Percentiles rank a stretch among this genome's conserved stretches.
phyloP scores from a whole-genome alignment of 2,888 invertebrate species.

The Parnassius apollo region DNA sequence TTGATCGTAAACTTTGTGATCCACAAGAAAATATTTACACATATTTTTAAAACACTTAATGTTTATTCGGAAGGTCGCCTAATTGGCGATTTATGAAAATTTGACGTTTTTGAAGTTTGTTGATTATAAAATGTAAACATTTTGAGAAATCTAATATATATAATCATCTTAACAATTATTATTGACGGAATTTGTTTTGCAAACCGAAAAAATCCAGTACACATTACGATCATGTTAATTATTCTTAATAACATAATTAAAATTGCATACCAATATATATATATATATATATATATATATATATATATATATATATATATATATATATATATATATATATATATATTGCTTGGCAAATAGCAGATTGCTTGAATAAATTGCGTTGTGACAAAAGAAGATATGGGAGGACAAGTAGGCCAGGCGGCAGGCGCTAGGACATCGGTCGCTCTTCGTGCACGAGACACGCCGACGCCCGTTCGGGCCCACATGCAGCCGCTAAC shows the following conservation, averaged over 20 bases:
- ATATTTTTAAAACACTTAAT: conserved; percentile 6
- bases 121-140: too few relatives aligned
- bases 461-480: conserved; percentile 77
- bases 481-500: conserved; percentile 79
- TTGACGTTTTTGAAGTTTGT: too few relatives aligned
- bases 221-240: too few relatives aligned
- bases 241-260: too few relatives aligned
- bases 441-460: conserved; percentile 42
- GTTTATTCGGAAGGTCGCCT: conserved; percentile 1
- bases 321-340: too few relatives aligned
- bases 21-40: background rate
- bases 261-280: background rate
- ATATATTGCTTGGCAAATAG: conserved; percentile 23
- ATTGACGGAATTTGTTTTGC: too few relatives aligned
- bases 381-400: conserved; percentile 12
- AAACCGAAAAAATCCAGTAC: too few relatives aligned
- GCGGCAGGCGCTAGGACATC: conserved; percentile 22
- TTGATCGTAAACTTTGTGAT: background rate
- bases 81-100: background rate
- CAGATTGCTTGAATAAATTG: conserved; percentile 11
- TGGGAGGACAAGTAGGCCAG: conserved; percentile 13
- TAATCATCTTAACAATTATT: too few relatives aligned
- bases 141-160: too few relatives aligned
- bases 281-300: too few relatives aligned
- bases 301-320: too few relatives aligned